Evolutionary conservation across 2,797 vertebrate genomes (phyloP), one percentile per base, ranked within the genome.

Genomic region (Pangasius mekongensis): DNA sequence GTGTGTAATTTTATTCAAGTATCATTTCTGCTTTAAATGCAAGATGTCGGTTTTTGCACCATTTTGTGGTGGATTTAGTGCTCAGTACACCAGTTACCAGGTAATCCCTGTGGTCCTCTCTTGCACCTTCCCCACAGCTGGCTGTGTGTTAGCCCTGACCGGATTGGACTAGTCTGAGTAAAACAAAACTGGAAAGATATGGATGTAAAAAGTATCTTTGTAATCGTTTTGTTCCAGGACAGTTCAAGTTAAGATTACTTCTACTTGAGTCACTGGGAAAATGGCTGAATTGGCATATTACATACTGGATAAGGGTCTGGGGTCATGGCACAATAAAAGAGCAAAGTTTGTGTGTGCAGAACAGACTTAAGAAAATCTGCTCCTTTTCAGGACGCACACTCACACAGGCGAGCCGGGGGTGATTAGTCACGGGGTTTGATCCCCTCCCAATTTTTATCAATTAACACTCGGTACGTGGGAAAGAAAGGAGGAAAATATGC

Each of bases 401-500:
- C 77, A 67, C 80, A 80, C 36, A 16, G 24, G 36, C 54, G 30
- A 60, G 56, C 78, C 6, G 13, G 56, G 85, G 90, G 90, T 90
- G 90, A 95, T 96, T 95, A 92, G 95, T 95, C 94, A 95, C 90
- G 91, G 93, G 94, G 90, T 95, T 92, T 89, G 62, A 56, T 94
- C 94, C 92, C 94, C 93, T 94, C 91, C 91, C 92, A 92, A 92
- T 93, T 95, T 96, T 95, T 95, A 96, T 96, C 96, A 96, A 96
- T 96, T 96, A 96, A 95, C 94, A 95, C 94, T 93, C 91, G 91
- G 94, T 95, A 96, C 95, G 94, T 96, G 96, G 96, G 96, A 96
- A 96, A 92, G 94, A 90, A 92, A 94, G 92, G 91, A 93, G 88
- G 92, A 95, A 94, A 83, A 92, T 94, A 95, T 95, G 94, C 91